Base-by-base conservation (phyloP, 2,113 vertebrate species). In the Aegotheles bennettii region DNA sequence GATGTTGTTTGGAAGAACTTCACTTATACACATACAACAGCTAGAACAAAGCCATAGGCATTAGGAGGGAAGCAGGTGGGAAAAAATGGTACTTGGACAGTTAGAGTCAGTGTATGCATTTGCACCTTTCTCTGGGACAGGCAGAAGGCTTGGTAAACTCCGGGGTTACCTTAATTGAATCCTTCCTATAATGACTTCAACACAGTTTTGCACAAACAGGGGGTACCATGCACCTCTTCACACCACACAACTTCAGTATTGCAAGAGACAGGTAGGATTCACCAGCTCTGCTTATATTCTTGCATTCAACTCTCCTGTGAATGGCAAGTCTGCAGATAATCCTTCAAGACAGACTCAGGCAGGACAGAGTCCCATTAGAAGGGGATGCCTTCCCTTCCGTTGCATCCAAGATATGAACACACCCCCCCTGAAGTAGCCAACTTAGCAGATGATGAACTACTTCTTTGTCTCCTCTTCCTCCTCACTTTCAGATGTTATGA, bases 141-240 rank as follows among this genome's bases (percentile, higher is more conserved):
- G 31, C 7, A 56, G 50, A 60, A 11, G 10, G 13, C n/a, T 67
- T 38, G 3, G 19, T 45, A 73, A 84, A 42, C 5, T 5, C n/a
- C 29, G 17, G 6, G 3, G 7, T 68, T 45, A 14, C 73, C 3
- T 0, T 7, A 36, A 33, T 4, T 3, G 10, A 64, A 50, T 14
- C 8, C 5, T 67, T 42, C 4, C 35, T 54, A 4, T 16, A 36
- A 57, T 1, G 3, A 25, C 15, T 80, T 64, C 23, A 43, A 40
- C 26, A 64, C 73, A 54, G 5, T 28, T 87, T 71, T 56, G 10
- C 40, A 56, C 40, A 90, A 20, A 15, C 3, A 2, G 1, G 3
- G 7, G 26, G 29, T 54, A 56, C 31, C 23, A 4, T 3, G 33
- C 7, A 31, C 23, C 5, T 50, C 43, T 64, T 71, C 35, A 64